Percentiles rank a stretch among this genome's conserved stretches.
phyloP scores from a whole-genome alignment of 2,113 vertebrate species.

The Eidolon helvum region DNA sequence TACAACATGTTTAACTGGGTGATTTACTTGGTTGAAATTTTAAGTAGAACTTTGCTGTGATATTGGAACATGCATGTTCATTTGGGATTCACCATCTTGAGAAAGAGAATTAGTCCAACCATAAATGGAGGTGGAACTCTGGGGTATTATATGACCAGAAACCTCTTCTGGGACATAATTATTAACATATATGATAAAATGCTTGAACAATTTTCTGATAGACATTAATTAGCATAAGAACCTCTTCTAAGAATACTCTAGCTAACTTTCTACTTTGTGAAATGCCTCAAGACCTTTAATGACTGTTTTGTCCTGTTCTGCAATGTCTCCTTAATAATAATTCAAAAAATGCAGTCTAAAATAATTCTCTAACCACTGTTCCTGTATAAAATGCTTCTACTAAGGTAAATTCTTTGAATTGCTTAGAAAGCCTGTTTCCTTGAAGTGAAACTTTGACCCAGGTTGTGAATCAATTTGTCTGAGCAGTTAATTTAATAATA shows the following conservation, averaged over 20 bases:
- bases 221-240: conserved; percentile 43
- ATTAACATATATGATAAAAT: neutral
- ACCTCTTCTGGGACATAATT: neutral
- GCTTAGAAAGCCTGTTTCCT: neutral
- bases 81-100: neutral
- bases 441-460: neutral
- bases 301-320: neutral
- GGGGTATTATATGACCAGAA: neutral
- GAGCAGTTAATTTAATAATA: conserved; percentile 3
- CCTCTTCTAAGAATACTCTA: neutral
- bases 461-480: neutral
- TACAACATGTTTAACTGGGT: neutral
- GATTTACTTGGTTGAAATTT: neutral
- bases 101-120: neutral
- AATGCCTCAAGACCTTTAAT: conserved; percentile 4
- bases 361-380: neutral
- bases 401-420: neutral
- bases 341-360: conserved; percentile 16
- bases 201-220: neutral
- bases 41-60: neutral
- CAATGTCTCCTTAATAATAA: neutral
- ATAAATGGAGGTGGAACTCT: neutral
- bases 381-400: neutral
- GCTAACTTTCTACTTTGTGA: neutral
- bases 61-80: neutral